Evolutionary conservation across 2,113 vertebrate genomes (phyloP).

Genomic region (Hyla sarda): DNA sequence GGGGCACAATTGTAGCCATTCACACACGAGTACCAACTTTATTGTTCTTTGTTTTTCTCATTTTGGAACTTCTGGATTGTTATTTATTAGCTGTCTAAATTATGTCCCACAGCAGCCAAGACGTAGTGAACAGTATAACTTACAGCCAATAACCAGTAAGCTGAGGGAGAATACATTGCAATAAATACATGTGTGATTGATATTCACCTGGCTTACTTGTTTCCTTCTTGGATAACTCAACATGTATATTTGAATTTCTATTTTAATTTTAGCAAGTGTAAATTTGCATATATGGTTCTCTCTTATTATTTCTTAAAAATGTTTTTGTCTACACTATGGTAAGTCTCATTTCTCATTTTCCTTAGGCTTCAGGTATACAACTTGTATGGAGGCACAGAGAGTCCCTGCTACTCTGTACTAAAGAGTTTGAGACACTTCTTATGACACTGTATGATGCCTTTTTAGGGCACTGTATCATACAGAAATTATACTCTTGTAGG

Average conservation of each 20-base stretch:
- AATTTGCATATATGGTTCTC: not conserved
- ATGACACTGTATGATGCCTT: too few relatives aligned
- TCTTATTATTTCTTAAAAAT: not conserved
- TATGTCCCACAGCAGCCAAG: not conserved
- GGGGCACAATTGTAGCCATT: not conserved
- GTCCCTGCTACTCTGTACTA: not conserved
- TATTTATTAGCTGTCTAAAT: not conserved
- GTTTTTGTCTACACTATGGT: not conserved
- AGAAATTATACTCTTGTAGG: too few relatives aligned
- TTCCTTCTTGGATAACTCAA: not conserved
- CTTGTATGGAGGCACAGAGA: not conserved
- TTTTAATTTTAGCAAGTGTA: not conserved
- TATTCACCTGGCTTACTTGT: not conserved
- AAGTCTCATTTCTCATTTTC: not conserved
- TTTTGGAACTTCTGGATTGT: not conserved
- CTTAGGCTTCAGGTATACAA: not conserved
- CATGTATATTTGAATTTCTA: not conserved
- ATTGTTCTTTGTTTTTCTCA: not conserved
- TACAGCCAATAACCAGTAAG: not conserved
- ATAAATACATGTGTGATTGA: not conserved
- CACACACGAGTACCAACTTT: not conserved
- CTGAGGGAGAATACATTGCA: not conserved
- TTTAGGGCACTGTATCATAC: too few relatives aligned
- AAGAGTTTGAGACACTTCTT: not conserved
- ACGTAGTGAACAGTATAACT: not conserved